Conservation (phyloP, 2,888 invertebrate species). For the Desoria tigrina region DNA sequence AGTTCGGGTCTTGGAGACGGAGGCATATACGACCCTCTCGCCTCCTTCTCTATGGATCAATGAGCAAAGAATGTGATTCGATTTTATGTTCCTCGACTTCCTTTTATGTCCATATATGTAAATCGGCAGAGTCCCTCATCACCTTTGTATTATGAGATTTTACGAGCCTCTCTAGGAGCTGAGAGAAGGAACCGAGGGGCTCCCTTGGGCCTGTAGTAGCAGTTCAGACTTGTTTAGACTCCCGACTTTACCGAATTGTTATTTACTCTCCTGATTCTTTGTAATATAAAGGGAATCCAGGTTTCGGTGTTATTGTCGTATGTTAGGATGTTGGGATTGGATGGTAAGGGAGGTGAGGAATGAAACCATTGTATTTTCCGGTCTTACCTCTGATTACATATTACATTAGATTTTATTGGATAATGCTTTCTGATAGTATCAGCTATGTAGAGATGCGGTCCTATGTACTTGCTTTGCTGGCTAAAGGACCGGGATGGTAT, state of each 20-base stretch:
- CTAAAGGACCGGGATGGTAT: no score
- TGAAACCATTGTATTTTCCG: no score
- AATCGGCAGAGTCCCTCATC: conserved; percentile 1
- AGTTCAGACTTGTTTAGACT: not conserved
- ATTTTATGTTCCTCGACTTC: conserved; percentile 13
- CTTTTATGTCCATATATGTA: conserved; percentile 9
- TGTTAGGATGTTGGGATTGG: no score
- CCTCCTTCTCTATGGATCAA: conserved; percentile 1
- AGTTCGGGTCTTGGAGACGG: no score
- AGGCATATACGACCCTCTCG: no score
- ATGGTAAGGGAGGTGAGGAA: no score
- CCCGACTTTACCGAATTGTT: not conserved
- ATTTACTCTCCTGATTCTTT: conserved; percentile 5
- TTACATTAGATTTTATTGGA: no score
- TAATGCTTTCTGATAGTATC: no score
- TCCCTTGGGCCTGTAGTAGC: not conserved
- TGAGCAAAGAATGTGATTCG: conserved; percentile 17
- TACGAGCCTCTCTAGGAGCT: not conserved
- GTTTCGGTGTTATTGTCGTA: not conserved
- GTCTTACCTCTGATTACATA: no score
- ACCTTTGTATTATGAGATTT: conserved; percentile 10
- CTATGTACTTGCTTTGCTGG: no score
- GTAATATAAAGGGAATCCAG: not conserved
- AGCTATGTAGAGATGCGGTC: no score
- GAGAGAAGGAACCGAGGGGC: not conserved